A percentile compares a stretch with the other conserved stretches of the same genome.
Evolutionary conservation across 1,140 invertebrate species (phyloP).

Genomic region (Trichogramma pretiosum): DNA sequence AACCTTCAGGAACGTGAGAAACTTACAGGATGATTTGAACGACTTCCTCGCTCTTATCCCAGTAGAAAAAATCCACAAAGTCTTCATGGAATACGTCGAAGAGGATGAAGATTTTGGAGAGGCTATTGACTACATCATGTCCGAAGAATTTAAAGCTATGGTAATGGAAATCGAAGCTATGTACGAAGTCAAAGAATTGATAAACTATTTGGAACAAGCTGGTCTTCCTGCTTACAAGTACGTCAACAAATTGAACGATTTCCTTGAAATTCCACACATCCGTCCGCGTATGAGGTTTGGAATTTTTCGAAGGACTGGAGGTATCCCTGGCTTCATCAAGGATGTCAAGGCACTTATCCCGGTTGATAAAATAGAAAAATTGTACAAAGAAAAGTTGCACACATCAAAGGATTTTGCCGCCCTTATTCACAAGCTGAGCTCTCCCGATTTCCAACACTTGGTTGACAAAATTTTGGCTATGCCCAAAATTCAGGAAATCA

Average conservation of each 20-base stretch:
- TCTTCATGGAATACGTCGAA: slow-evolving; percentile 20
- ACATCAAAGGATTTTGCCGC: background rate
- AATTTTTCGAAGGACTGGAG: slow-evolving; percentile 6
- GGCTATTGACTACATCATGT: slow-evolving; percentile 17
- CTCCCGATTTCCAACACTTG: slow-evolving; percentile 20
- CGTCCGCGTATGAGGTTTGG: background rate
- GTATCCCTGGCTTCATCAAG: slow-evolving; percentile 20
- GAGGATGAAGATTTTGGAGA: slow-evolving; percentile 23
- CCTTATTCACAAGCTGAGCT: slow-evolving; percentile 16
- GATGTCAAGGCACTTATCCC: slow-evolving; percentile 24
- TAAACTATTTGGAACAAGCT: slow-evolving; percentile 14
- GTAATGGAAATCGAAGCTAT: slow-evolving; percentile 19
- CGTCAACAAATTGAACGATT: slow-evolving; percentile 22
- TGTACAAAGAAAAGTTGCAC: slow-evolving; percentile 24
- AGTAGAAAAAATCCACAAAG: slow-evolving; percentile 7
- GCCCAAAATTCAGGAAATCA: slow-evolving; percentile 14
- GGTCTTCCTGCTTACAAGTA: slow-evolving; percentile 17
- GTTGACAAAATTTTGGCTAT: background rate
- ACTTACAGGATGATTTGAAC: slow-evolving; percentile 15
- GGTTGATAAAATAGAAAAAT: slow-evolving; percentile 17
- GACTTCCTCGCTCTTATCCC: slow-evolving; percentile 22
- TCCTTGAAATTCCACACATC: slow-evolving; percentile 16
- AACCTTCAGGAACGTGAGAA: too few species aligned
- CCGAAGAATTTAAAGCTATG: slow-evolving; percentile 18
- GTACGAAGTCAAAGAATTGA: slow-evolving; percentile 16